These are phyloP conservation scores for Artemia sinica DNA, from an alignment of 2,888 invertebrate genomes.

Conservation along the genomic window DNA sequence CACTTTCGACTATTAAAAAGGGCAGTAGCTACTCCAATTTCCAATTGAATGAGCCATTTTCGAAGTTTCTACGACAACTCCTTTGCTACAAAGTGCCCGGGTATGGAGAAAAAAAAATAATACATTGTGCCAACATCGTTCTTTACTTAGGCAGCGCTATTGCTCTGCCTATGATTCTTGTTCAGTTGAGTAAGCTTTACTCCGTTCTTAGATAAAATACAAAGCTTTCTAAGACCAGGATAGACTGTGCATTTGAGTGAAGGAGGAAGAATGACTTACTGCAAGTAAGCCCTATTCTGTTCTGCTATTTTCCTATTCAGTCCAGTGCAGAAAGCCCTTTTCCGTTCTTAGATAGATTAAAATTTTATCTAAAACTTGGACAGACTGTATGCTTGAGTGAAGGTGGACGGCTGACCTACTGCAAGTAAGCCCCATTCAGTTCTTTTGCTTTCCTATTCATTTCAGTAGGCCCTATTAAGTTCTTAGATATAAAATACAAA, in stretches of 20 bases:
- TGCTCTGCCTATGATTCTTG: too few species aligned
- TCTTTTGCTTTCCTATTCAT: neutral
- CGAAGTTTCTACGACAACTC: too few species aligned
- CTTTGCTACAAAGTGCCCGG: too few species aligned
- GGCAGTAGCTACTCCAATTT: too few species aligned
- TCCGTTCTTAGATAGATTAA: neutral
- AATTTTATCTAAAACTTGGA: conserved; percentile 41
- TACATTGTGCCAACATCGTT: too few species aligned
- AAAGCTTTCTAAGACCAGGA: conserved; percentile 41
- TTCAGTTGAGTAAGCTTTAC: conserved; percentile 17
- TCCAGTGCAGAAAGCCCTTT: neutral
- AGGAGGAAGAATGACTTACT: conserved; percentile 67
- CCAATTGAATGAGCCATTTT: too few species aligned
- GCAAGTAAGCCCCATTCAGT: conserved; percentile 52
- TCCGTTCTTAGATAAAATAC: conserved; percentile 21
- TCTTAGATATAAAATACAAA: conserved; percentile 19
- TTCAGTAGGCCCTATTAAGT: neutral
- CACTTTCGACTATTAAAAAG: too few species aligned
- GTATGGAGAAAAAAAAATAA: too few species aligned
- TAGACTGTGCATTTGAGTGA: conserved; percentile 62
- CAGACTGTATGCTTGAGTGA: conserved; percentile 62
- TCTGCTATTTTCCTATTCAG: neutral
- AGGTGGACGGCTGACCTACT: conserved; percentile 68
- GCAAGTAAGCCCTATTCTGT: conserved; percentile 50
- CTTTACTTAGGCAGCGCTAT: too few species aligned